These are phyloP conservation scores for Eupleurogrammus muticus DNA, from an alignment of 2,797 vertebrate species.

Conservation along the genomic window DNA sequence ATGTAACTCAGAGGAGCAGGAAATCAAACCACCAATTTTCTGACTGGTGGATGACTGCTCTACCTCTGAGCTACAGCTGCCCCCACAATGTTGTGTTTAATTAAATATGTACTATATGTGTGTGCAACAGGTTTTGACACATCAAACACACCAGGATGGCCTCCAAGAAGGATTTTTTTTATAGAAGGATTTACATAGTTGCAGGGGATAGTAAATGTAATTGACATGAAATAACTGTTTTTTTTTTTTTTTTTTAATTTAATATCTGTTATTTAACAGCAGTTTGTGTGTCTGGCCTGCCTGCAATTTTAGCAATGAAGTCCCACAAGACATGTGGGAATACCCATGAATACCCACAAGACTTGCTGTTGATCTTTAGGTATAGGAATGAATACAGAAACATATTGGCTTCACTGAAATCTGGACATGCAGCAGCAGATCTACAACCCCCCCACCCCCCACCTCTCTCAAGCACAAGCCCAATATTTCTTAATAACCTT, in stretches of 20 bases:
- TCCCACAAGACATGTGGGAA: too few relatives aligned
- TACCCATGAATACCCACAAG: slow-evolving; percentile 14
- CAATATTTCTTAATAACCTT: slow-evolving; percentile 67
- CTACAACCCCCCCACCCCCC: too few relatives aligned
- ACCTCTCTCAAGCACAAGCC: slow-evolving; percentile 19
- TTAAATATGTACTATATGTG: slow-evolving; percentile 10
- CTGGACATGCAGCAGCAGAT: background rate
- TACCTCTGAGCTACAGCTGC: too few relatives aligned
- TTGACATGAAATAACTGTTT: too few relatives aligned
- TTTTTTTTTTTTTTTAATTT: background rate
- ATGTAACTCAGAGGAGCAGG: too few relatives aligned
- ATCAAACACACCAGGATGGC: background rate
- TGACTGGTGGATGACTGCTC: too few relatives aligned
- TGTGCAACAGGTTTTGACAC: background rate
- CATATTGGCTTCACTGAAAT: slow-evolving; percentile 35
- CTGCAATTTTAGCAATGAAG: slow-evolving; percentile 41
- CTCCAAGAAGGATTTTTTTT: background rate
- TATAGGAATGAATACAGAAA: slow-evolving; percentile 53
- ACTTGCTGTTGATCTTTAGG: slow-evolving; percentile 42
- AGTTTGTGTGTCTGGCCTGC: background rate
- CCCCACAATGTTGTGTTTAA: slow-evolving; percentile 22
- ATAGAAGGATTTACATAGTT: background rate
- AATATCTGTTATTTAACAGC: background rate
- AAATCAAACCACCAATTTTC: too few relatives aligned
- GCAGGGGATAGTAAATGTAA: background rate